Conservation (phyloP, 2,888 invertebrate species). For the Brenthis ino region DNA sequence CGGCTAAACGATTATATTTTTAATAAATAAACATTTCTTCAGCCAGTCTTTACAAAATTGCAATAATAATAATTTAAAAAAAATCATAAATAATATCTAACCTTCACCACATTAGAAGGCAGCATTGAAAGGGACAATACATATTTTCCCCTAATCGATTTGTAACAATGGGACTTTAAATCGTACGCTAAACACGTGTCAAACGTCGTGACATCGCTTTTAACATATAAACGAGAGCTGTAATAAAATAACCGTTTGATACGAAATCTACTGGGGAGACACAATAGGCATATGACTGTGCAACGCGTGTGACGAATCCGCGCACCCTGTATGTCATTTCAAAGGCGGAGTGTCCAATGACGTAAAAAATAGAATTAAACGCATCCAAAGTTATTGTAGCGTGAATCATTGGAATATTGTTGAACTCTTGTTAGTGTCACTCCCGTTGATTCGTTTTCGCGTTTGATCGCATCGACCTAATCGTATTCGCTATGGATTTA, state of each 20-base stretch:
- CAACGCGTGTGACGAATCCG: conserved; percentile 66
- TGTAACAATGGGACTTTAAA: conserved; percentile 69
- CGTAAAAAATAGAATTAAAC: conserved; percentile 72
- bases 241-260: conserved; percentile 72
- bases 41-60: too few species aligned
- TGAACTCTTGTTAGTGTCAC: conserved; percentile 56
- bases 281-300: conserved; percentile 55
- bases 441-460: conserved; percentile 44
- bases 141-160: conserved; percentile 63
- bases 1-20: too few species aligned
- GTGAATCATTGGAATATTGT: conserved; percentile 69
- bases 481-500: conserved; percentile 39
- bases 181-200: conserved; percentile 79
- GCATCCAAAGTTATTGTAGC: conserved; percentile 60
- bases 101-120: conserved; percentile 35
- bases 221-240: conserved; percentile 65
- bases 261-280: conserved; percentile 59
- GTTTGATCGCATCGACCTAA: conserved; percentile 41
- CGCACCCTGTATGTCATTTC: conserved; percentile 60
- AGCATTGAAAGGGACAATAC: conserved; percentile 32
- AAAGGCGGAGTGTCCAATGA: conserved; percentile 58
- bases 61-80: too few species aligned
- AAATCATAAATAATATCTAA: conserved; percentile 30
- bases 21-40: too few species aligned
- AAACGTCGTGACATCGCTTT: conserved; percentile 69